These are phyloP conservation scores for Acronicta psi DNA, from an alignment of 2,888 invertebrate genomes.

Conservation along the genomic window DNA sequence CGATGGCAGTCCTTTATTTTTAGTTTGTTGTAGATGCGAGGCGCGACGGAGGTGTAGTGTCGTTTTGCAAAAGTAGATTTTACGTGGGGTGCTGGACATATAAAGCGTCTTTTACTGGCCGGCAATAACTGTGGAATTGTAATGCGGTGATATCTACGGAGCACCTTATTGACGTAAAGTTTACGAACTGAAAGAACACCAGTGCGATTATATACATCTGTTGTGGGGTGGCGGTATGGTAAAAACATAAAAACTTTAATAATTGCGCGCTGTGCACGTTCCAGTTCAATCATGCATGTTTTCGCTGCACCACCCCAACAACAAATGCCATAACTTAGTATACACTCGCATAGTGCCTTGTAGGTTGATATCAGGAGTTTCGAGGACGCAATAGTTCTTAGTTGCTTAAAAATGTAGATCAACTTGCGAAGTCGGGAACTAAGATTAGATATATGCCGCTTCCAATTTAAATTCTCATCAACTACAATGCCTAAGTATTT, in stretches of 20 bases:
- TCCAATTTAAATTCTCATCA: conserved; percentile 1
- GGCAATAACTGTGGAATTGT: background rate
- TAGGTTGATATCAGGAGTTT: background rate
- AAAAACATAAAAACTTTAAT: conserved; percentile 1
- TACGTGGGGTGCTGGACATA: background rate
- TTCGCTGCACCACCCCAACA: conserved; percentile 1
- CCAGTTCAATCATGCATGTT: background rate
- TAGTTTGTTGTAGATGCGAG: background rate
- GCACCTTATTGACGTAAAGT: background rate
- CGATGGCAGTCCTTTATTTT: background rate
- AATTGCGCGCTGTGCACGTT: background rate
- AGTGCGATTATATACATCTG: background rate
- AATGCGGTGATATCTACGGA: background rate
- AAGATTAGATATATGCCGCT: background rate
- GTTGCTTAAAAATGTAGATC: background rate
- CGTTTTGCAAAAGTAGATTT: conserved; percentile 1
- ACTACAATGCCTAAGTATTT: background rate
- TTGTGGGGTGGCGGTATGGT: conserved; percentile 2
- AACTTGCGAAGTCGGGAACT: conserved; percentile 1
- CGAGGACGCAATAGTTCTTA: background rate
- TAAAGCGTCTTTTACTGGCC: background rate
- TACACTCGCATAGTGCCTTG: background rate
- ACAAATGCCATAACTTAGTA: background rate
- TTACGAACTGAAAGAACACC: conserved; percentile 2
- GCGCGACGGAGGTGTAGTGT: background rate